These are phyloP conservation scores for Terrapene triunguis DNA, from an alignment of 2,113 vertebrate genomes.

Conservation along the genomic window DNA sequence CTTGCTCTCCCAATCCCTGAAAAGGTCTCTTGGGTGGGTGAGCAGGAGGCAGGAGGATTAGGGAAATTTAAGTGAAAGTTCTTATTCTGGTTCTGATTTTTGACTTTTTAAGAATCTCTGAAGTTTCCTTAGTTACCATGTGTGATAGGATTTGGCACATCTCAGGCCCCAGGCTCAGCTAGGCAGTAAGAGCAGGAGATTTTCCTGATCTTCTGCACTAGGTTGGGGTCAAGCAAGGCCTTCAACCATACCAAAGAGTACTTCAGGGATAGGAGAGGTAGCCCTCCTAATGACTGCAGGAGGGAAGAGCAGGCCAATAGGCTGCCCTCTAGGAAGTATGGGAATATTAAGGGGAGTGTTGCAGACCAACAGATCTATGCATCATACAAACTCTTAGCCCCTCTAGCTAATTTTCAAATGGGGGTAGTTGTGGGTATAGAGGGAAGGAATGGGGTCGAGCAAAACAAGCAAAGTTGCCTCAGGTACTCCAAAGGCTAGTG, in stretches of 20 bases:
- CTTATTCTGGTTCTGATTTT: background rate
- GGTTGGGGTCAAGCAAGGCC: background rate
- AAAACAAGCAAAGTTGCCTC: background rate
- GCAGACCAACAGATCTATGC: background rate
- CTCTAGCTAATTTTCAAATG: background rate
- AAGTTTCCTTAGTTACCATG: background rate
- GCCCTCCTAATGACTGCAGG: background rate
- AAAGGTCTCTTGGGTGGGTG: background rate
- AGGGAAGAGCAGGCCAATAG: background rate
- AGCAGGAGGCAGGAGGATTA: background rate
- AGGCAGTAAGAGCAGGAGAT: background rate
- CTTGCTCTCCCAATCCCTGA: background rate
- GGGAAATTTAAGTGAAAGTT: background rate
- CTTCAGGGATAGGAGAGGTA: background rate
- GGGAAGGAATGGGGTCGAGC: background rate
- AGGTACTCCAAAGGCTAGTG: background rate
- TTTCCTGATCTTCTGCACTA: background rate
- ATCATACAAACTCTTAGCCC: background rate
- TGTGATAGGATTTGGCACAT: background rate
- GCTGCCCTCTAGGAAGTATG: background rate
- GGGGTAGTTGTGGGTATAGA: background rate
- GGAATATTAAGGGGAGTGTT: background rate
- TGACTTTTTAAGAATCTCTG: background rate
- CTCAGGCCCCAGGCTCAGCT: background rate
- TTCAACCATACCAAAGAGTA: background rate